These are phyloP conservation scores for Drosophila prostipennis DNA, from an alignment of 2,888 invertebrate species.

Conservation along the genomic window DNA sequence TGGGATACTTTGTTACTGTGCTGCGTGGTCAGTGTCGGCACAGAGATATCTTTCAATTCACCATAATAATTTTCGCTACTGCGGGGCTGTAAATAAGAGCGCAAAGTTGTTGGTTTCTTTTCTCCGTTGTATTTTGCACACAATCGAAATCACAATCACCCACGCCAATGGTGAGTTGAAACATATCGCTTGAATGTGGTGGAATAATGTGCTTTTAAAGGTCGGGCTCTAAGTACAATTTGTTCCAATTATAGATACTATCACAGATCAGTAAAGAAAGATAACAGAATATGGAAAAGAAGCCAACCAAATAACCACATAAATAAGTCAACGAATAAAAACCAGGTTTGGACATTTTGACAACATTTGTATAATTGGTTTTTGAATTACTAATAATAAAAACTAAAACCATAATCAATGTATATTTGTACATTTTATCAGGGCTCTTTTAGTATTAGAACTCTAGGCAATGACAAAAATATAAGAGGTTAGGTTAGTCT, in stretches of 20 bases:
- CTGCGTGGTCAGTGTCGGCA: constrained; percentile 92
- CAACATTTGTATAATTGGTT: neutral
- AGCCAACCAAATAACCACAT: neutral
- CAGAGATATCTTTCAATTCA: constrained; percentile 96
- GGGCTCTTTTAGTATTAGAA: neutral
- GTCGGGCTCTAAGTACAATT: neutral
- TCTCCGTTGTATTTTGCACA: constrained; percentile 10
- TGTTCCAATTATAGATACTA: too few species aligned
- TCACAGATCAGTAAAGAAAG: neutral
- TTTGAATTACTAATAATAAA: neutral
- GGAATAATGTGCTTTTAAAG: neutral
- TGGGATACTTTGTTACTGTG: constrained; percentile 96
- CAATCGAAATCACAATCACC: constrained; percentile 35
- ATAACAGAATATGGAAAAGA: neutral
- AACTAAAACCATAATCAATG: neutral
- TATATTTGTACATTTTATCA: neutral
- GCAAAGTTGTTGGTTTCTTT: constrained; percentile 43
- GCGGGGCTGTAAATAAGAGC: constrained; percentile 84
- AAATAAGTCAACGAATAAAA: constrained; percentile 4
- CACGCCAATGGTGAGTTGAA: constrained; percentile 80
- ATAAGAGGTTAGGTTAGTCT: too few species aligned
- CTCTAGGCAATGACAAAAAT: neutral
- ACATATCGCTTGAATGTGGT: constrained; percentile 58
- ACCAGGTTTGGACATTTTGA: neutral
- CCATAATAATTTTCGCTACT: constrained; percentile 91